Evolutionary conservation across 2,888 invertebrate genomes (phyloP), one percentile per base, ranked within the genome.

Genomic region (Laothoe populi): DNA sequence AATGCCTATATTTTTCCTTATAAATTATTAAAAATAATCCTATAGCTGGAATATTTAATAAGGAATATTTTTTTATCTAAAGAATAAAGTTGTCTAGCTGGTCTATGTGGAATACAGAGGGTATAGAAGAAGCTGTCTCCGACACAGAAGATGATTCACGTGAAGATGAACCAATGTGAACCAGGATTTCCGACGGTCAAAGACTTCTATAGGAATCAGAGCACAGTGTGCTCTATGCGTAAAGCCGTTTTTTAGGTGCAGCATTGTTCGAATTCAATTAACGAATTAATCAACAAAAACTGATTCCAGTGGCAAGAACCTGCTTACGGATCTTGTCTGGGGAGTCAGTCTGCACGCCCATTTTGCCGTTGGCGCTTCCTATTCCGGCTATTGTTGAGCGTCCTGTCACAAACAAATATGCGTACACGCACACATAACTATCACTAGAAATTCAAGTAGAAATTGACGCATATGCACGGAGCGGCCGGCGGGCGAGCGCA

Each of bases 301-400:
- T 74, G 71, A 75, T 70, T 73, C 69, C 68, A 77, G 78, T 78
- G 81, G 70, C 83, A 84, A 85, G 85, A 86, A 83, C 86, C 84
- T 80, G 78, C 72, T 84, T 82, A 87, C 88, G 88, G 88, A 88
- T 85, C 89, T 85, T 81, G 84, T 84, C 83, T 84, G 83, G 78
- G 71, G 84, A 82, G 78, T 73, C 78, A 79, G 85, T 83, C 83
- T 79, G 83, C 79, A 76, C 82, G 83, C 83, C 81, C 86, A 82
- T 86, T 86, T 86, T 82, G 86, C 84, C 81, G 81, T 81, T 79
- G 84, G 79, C 83, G 86, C 88, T 90, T 90, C 90, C 91, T 88
- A 90, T 90, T 91, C 90, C 91, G 90, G 90, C 90, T 88, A 90
- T 90, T 91, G 91, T 91, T 86, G 83, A 80, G 85, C 89, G 88